Evolutionary conservation across 2,797 vertebrate species (phyloP).

Genomic region (Etheostoma perlongum): DNA sequence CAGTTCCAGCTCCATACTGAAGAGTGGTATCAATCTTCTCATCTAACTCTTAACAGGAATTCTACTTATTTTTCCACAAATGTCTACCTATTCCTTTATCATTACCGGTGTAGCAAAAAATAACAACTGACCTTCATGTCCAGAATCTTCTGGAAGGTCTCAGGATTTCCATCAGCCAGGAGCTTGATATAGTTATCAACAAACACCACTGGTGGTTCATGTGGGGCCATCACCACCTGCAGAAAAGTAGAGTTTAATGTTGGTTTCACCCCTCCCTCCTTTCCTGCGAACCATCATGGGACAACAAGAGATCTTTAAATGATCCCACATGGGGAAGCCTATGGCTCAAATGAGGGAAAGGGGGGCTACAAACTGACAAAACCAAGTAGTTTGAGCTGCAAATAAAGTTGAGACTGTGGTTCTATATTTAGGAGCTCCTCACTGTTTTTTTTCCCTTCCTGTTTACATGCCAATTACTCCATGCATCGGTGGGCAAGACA

Average conservation of each 20-base stretch:
- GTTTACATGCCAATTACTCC: constrained; percentile 75
- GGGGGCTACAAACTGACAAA: constrained; percentile 48
- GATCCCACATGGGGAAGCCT: constrained; percentile 75
- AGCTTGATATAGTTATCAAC: constrained; percentile 99
- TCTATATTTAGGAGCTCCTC: constrained; percentile 67
- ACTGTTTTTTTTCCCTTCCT: constrained; percentile 4
- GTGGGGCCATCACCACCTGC: constrained; percentile 99
- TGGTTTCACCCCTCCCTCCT: constrained; percentile 30
- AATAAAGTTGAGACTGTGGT: constrained; percentile 59
- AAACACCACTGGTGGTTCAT: constrained; percentile 94
- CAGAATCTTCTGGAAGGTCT: constrained; percentile 99
- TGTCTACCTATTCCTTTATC: not conserved
- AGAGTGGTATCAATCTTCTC: not conserved
- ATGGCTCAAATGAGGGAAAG: constrained; percentile 41
- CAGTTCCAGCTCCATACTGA: not conserved
- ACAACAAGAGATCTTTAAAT: constrained; percentile 67
- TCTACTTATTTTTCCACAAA: not conserved
- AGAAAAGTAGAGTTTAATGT: constrained; percentile 49
- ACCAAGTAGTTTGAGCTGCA: constrained; percentile 46
- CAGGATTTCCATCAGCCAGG: constrained; percentile 94
- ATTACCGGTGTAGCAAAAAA: not conserved
- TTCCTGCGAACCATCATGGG: constrained; percentile 59
- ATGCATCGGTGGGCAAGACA: constrained; percentile 71
- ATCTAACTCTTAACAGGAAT: not conserved
- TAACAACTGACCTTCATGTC: constrained; percentile 94